A percentile compares a stretch with the other conserved stretches of the same genome.
phyloP scores from a whole-genome alignment of 2,113 vertebrate species.

The Poecile atricapillus region DNA sequence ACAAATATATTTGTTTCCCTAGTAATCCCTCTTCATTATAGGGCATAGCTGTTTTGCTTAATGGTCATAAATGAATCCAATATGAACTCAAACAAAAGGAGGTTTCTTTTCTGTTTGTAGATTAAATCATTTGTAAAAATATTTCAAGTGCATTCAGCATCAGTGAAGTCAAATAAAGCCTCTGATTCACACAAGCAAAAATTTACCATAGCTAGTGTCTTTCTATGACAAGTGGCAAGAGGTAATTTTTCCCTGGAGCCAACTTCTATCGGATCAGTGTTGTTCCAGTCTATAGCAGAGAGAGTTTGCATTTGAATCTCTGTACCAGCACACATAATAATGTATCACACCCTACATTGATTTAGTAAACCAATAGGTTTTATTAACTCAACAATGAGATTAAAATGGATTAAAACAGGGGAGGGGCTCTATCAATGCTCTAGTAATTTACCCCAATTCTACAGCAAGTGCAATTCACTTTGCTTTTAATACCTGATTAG shows the following conservation, averaged over 20 bases:
- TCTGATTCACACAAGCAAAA: slow-evolving; percentile 1
- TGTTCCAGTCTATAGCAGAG: background rate
- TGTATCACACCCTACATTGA: slow-evolving; percentile 53
- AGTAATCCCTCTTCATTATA: slow-evolving; percentile 59
- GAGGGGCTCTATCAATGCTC: slow-evolving; percentile 15
- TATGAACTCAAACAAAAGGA: slow-evolving; percentile 43
- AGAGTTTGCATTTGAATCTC: background rate
- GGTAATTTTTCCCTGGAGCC: slow-evolving; percentile 44
- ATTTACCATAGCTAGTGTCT: background rate
- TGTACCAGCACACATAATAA: background rate
- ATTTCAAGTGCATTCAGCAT: slow-evolving; percentile 40
- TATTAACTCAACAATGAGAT: slow-evolving; percentile 60
- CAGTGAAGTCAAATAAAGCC: slow-evolving; percentile 65
- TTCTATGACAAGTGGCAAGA: slow-evolving; percentile 12
- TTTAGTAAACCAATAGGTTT: slow-evolving; percentile 58
- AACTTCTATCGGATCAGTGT: slow-evolving; percentile 18
- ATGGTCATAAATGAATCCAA: slow-evolving; percentile 62
- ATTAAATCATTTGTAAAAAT: slow-evolving; percentile 64
- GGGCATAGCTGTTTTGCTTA: slow-evolving; percentile 57
- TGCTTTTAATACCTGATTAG: slow-evolving; percentile 10
- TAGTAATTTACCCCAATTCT: slow-evolving; percentile 32
- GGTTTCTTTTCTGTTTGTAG: slow-evolving; percentile 29
- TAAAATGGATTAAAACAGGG: slow-evolving; percentile 57
- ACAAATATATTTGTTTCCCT: slow-evolving; percentile 48
- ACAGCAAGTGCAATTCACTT: slow-evolving; percentile 21